Conservation (phyloP, 1,140 invertebrate genomes). For the Platyura marginata region DNA sequence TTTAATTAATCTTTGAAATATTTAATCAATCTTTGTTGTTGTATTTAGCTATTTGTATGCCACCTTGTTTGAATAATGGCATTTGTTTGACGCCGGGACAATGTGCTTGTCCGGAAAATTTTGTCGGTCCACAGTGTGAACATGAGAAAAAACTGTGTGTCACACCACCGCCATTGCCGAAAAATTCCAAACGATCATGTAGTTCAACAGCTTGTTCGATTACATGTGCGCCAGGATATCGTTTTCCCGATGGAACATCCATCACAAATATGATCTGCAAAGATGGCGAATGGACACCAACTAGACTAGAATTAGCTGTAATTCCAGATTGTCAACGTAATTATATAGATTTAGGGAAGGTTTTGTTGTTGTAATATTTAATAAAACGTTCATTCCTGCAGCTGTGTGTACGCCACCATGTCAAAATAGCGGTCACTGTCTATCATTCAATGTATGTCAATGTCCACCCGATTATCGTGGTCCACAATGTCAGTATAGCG, state of each 20-base stretch:
- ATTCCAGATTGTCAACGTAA: constrained; percentile 43
- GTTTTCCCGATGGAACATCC: constrained; percentile 40
- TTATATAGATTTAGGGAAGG: constrained; percentile 7
- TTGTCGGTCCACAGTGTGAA: constrained; percentile 54
- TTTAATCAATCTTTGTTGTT: background rate
- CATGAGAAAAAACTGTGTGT: constrained; percentile 49
- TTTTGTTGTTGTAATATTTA: too few relatives aligned
- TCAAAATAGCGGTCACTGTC: constrained; percentile 54
- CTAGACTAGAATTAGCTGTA: constrained; percentile 25
- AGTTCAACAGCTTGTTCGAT: constrained; percentile 28
- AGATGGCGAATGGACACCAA: constrained; percentile 37
- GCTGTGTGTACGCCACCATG: constrained; percentile 56
- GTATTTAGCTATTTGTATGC: constrained; percentile 44
- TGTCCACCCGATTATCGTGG: constrained; percentile 53
- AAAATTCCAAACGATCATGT: background rate
- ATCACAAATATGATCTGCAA: constrained; percentile 38
- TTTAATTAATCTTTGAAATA: background rate
- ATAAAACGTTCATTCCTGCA: constrained; percentile 10
- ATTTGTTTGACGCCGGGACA: constrained; percentile 49
- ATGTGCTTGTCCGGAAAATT: constrained; percentile 53
- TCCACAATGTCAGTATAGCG: constrained; percentile 52
- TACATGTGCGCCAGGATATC: constrained; percentile 33
- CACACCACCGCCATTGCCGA: constrained; percentile 30
- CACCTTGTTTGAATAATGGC: constrained; percentile 58
- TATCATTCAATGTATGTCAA: constrained; percentile 52